phyloP scores from a whole-genome alignment of 2,797 vertebrate genomes.

The Bufotes viridis region DNA sequence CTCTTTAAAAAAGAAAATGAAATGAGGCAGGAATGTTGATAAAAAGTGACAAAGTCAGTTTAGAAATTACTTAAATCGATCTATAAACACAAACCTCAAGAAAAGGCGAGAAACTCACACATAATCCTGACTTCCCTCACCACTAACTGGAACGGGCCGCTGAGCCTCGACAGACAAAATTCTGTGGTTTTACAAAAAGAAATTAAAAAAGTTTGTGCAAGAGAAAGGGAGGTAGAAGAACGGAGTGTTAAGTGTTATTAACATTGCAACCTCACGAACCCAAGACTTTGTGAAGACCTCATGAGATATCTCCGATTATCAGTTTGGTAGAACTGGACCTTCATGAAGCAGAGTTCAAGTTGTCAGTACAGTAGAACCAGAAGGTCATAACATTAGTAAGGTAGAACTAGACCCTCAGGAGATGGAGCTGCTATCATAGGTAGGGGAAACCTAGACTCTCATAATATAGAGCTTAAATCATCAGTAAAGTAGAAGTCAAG shows the following conservation, averaged over 20 bases:
- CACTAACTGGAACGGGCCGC: neutral
- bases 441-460: neutral
- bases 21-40: slow-evolving; percentile 1
- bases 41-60: neutral
- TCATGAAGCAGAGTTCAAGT: neutral
- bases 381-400: neutral
- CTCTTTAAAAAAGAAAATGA: neutral
- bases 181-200: neutral
- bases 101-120: neutral
- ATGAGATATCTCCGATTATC: too few species aligned
- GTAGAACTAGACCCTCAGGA: neutral
- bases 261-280: neutral
- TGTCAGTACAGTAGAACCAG: neutral
- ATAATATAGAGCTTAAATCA: neutral
- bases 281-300: neutral
- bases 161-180: neutral
- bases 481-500: neutral
- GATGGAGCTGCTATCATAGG: neutral
- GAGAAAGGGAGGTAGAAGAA: slow-evolving; percentile 32
- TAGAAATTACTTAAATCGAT: neutral
- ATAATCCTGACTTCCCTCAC: neutral
- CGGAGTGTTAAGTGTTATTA: neutral
- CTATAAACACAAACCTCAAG: neutral
- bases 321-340: neutral
- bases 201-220: neutral